These are phyloP conservation scores for Gymnocypris eckloni DNA, from an alignment of 2,797 vertebrate genomes.

Conservation along the genomic window DNA sequence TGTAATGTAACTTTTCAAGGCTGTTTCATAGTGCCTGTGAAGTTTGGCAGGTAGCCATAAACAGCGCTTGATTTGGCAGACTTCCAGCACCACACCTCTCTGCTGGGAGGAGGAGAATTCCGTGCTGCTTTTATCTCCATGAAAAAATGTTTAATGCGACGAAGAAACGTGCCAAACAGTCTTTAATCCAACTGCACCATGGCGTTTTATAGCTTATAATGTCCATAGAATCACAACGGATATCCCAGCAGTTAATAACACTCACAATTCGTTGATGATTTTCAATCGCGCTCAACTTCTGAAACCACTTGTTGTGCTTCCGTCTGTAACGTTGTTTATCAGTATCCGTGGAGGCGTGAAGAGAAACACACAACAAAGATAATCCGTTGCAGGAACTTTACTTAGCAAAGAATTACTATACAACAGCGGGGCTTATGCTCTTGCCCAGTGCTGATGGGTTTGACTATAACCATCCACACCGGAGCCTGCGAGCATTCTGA, in stretches of 20 bases:
- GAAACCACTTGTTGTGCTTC: constrained; percentile 1
- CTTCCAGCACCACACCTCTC: not conserved
- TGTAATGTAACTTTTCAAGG: too few species aligned
- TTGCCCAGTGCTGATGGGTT: too few species aligned
- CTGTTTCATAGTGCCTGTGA: not conserved
- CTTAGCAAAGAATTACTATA: not conserved
- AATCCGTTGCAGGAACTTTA: not conserved
- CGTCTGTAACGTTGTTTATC: not conserved
- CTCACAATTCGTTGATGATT: not conserved
- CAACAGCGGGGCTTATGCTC: not conserved
- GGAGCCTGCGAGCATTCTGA: too few species aligned
- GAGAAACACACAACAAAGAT: not conserved
- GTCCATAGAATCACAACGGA: too few species aligned
- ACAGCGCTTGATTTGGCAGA: not conserved
- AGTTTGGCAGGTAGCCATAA: not conserved
- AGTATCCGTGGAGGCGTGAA: not conserved
- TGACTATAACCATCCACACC: too few species aligned
- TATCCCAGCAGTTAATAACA: too few species aligned
- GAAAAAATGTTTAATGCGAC: not conserved
- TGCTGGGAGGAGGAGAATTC: not conserved
- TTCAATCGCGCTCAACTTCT: not conserved
- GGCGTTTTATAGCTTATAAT: not conserved
- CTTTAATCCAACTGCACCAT: not conserved
- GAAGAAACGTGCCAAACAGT: not conserved
- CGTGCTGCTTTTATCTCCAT: not conserved